Percentiles rank a stretch among this genome's conserved stretches.
Evolutionary conservation across 2,888 invertebrate genomes (phyloP).

Genomic region (Nephrotoma guestfalica): DNA sequence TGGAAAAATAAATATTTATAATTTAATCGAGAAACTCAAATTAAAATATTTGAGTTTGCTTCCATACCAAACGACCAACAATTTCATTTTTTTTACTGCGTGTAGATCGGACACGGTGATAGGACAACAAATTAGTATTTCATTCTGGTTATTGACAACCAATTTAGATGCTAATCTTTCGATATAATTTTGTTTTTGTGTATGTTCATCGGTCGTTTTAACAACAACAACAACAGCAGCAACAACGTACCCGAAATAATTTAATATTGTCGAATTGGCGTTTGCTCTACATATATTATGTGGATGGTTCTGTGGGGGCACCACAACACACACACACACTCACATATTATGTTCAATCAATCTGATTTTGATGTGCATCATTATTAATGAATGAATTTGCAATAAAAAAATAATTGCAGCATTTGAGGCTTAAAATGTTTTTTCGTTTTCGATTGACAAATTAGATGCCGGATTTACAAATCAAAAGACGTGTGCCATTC

Average conservation of each 20-base stretch:
- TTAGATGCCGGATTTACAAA: too few species aligned
- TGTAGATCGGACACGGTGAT: conserved; percentile 1
- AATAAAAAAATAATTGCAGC: neutral
- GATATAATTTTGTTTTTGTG: neutral
- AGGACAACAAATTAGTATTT: conserved; percentile 2
- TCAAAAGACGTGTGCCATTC: neutral
- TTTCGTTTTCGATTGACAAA: neutral
- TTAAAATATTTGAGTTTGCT: neutral
- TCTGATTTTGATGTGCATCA: neutral
- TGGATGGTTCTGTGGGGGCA: neutral
- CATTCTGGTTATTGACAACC: conserved; percentile 1
- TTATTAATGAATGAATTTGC: neutral
- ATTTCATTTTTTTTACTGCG: neutral
- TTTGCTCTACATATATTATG: neutral
- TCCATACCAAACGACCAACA: neutral
- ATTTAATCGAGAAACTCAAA: neutral
- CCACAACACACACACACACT: neutral
- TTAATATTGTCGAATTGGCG: neutral
- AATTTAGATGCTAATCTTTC: conserved; percentile 1
- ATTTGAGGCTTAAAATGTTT: neutral
- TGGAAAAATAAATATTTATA: neutral
- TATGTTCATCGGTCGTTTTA: neutral
- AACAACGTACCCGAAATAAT: neutral
- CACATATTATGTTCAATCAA: neutral
- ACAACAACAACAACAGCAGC: neutral